Percentiles rank a stretch among this genome's conserved stretches.
Conservation (phyloP, 1,140 invertebrate genomes). For the Diachasma alloeum region DNA sequence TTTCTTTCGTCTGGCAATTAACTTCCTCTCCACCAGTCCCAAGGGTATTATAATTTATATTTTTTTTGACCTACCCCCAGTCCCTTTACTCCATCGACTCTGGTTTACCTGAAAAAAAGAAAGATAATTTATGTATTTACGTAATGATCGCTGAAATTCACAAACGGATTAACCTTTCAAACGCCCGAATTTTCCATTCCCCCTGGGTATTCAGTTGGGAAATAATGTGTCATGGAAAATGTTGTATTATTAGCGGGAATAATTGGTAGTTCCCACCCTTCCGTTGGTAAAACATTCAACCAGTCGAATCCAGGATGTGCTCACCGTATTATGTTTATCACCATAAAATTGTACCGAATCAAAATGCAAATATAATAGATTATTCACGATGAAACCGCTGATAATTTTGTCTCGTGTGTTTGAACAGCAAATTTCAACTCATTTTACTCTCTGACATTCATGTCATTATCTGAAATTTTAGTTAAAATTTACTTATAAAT, state of each 20-base stretch:
- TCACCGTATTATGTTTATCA: conserved; percentile 23
- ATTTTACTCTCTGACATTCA: not conserved
- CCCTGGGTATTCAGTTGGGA: not conserved
- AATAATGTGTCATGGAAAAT: not conserved
- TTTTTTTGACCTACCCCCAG: not conserved
- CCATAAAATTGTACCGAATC: conserved; percentile 14
- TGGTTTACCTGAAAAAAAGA: not conserved
- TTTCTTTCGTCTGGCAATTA: conserved; percentile 7
- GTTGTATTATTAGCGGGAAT: conserved; percentile 1
- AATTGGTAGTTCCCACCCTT: not conserved
- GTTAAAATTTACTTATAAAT: too few relatives aligned
- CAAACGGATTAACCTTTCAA: not conserved
- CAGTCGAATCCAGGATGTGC: not conserved
- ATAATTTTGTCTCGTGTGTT: not conserved
- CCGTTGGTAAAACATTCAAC: not conserved
- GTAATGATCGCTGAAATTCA: not conserved
- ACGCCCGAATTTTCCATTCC: not conserved
- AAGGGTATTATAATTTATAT: not conserved
- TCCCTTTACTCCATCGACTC: not conserved
- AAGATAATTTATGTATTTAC: not conserved
- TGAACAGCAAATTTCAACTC: conserved; percentile 3
- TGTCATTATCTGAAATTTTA: not conserved
- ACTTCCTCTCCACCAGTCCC: conserved; percentile 2
- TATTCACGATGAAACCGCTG: conserved; percentile 11
- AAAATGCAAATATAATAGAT: conserved; percentile 30